Evolutionary conservation across 1,140 invertebrate species (phyloP).

Genomic region (Bombus pyrosoma): DNA sequence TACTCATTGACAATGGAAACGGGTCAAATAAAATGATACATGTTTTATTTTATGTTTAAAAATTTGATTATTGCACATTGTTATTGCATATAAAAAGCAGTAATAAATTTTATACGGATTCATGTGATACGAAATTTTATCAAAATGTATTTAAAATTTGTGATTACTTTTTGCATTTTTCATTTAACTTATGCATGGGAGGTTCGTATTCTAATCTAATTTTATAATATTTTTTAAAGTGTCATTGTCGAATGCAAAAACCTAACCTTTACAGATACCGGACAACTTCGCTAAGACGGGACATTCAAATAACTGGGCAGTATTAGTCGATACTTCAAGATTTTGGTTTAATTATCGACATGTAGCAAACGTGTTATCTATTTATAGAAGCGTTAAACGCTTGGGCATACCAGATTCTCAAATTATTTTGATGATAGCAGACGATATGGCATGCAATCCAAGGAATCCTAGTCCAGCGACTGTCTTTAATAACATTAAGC

Average conservation of each 20-base stretch:
- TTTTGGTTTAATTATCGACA: constrained; percentile 99
- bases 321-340: constrained; percentile 97
- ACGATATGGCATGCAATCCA: constrained; percentile 99
- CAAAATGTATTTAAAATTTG: constrained; percentile 44
- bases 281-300: constrained; percentile 80
- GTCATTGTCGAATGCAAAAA: neutral
- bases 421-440: constrained; percentile 99
- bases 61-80: neutral
- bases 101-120: constrained; percentile 20
- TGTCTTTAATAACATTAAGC: constrained; percentile 98
- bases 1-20: neutral
- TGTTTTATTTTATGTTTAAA: neutral
- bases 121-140: neutral
- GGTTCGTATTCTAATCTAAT: constrained; percentile 19
- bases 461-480: constrained; percentile 98
- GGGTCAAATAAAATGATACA: neutral
- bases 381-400: constrained; percentile 98
- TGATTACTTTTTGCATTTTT: neutral
- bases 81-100: neutral
- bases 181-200: constrained; percentile 25
- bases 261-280: constrained; percentile 73
- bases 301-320: constrained; percentile 99
- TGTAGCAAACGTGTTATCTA: constrained; percentile 99
- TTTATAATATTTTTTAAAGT: neutral
- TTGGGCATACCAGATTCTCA: constrained; percentile 98